Conservation (phyloP, 1,140 invertebrate genomes). For the Brachystomella parvula region DNA sequence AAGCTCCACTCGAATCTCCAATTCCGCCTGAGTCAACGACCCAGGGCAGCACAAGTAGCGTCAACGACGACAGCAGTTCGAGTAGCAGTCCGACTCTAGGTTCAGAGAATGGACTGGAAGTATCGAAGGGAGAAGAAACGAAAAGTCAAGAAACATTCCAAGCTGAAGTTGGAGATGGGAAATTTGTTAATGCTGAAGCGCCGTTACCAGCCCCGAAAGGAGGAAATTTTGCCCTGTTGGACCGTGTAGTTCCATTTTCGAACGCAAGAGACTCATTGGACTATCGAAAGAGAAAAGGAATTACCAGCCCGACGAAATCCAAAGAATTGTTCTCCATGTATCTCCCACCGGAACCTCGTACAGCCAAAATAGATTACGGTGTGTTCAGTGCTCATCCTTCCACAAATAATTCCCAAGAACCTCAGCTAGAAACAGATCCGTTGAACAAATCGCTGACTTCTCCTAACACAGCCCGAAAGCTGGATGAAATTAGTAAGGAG, state of each 20-base stretch:
- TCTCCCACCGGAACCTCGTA: constrained; percentile 20
- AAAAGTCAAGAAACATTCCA: neutral
- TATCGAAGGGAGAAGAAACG: neutral
- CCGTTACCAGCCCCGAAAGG: neutral
- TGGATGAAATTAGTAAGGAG: constrained; percentile 59
- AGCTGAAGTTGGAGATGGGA: neutral
- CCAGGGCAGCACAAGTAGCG: neutral
- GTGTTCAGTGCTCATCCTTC: neutral
- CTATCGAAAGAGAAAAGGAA: constrained; percentile 48
- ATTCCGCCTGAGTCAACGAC: neutral
- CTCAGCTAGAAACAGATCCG: neutral
- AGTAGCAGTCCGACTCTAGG: no score
- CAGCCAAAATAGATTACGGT: neutral
- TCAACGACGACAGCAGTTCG: neutral
- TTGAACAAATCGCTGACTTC: constrained; percentile 12
- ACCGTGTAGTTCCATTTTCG: constrained; percentile 61
- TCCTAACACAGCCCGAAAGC: constrained; percentile 49
- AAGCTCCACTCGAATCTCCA: neutral
- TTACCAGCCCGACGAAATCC: constrained; percentile 12
- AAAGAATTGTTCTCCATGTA: constrained; percentile 33
- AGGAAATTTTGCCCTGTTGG: constrained; percentile 46
- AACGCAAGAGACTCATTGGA: constrained; percentile 63
- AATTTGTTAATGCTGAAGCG: neutral
- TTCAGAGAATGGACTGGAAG: neutral
- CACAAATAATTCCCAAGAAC: neutral